Evolutionary conservation across 1,140 invertebrate species (phyloP), one percentile per base, ranked within the genome.

Genomic region (Colletes gigas): DNA sequence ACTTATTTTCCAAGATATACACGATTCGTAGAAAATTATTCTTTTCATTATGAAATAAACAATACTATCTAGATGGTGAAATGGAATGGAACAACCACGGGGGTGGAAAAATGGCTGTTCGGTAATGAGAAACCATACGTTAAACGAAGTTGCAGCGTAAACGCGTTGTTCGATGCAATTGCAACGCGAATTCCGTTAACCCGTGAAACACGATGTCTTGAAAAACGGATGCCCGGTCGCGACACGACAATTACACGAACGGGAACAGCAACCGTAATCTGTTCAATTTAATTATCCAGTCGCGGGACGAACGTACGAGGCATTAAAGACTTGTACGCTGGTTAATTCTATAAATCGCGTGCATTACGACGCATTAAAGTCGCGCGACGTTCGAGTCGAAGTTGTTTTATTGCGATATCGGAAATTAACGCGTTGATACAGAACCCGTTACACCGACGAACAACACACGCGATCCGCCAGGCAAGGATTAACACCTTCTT

Each of bases 221-320:
- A 30, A 30, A 30, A 44, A 44, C 44, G 44, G 44, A 44, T 44
- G 8, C 44, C 44, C 8, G 3, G 44, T 44, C 44, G 44, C 44
- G 44, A 44, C 44, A 44, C 44, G 44, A 44, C 44, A 9, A 44
- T 44, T 44, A 44, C 44, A 44, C 44, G 6, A 9, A 44, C 44
- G 5, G 6, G 44, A 44, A 44, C 44, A 44, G 44, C 44, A 44
- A 30, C 44, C 44, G 44, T 17, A 41, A n/a, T 41, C 12, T 44
- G 39, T 44, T 54, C 50, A 8, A 68, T 68, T 68, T 68, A 68
- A 68, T 68, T 68, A 54, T 65, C 14, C 55, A 57, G 3, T 17
- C 55, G 17, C 17, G 14, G 14, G 0, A n/a, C 10, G 55, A 57
- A 17, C 15, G 55, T 17, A 41, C 60, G 60, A 63, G 60, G 39